These are phyloP conservation scores for Psittacula cyanocephala DNA, from an alignment of 2,113 vertebrate species.

Conservation along the genomic window DNA sequence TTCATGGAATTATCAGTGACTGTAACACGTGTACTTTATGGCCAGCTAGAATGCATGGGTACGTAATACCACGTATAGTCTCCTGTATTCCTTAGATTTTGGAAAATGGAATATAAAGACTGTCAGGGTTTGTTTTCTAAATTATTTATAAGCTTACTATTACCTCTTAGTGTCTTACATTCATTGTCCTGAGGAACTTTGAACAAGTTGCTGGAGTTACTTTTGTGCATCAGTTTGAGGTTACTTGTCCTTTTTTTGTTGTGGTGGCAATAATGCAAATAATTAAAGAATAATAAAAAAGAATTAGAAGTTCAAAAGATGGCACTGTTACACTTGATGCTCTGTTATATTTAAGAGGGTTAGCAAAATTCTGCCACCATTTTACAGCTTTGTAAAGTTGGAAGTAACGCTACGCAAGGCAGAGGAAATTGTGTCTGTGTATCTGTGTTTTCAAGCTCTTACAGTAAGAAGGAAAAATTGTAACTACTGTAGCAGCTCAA, in stretches of 20 bases:
- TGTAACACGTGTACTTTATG: rapidly evolving
- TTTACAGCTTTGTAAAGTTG: neutral
- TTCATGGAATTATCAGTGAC: neutral
- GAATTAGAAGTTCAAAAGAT: neutral
- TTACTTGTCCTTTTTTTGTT: neutral
- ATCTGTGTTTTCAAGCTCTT: neutral
- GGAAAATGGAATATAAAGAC: neutral
- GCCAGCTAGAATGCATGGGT: neutral
- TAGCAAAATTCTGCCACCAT: neutral
- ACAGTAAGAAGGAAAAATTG: neutral
- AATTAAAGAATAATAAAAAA: neutral
- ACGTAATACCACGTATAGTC: neutral
- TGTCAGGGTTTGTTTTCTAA: neutral
- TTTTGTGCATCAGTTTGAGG: neutral
- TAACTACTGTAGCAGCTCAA: neutral
- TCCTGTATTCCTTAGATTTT: neutral
- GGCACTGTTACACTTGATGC: neutral
- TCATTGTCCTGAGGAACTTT: neutral
- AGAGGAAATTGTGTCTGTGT: neutral
- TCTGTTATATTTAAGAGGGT: rapidly evolving
- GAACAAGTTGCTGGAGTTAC: neutral
- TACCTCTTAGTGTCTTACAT: neutral
- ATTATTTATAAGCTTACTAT: neutral
- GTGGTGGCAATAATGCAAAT: neutral
- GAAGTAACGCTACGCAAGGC: neutral